phyloP scores from a whole-genome alignment of 2,888 invertebrate genomes.

The Scaptomyza parva region DNA sequence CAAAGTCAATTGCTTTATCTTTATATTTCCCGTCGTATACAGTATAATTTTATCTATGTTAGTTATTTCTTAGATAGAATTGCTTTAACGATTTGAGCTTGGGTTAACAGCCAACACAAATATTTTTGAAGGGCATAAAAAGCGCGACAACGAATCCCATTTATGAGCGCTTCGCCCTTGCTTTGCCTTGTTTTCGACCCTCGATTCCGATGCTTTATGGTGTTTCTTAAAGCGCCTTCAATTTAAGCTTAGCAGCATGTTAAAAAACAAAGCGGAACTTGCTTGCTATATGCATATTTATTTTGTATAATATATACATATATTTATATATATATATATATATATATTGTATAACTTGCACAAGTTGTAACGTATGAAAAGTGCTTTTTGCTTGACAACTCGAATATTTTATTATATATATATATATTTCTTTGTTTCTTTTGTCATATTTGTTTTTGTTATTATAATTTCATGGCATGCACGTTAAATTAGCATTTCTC shows the following conservation, averaged over 20 bases:
- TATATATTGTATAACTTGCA: constrained; percentile 2
- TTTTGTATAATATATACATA: constrained; percentile 5
- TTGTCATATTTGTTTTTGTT: constrained; percentile 4
- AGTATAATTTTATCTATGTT: background rate
- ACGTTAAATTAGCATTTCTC: constrained; percentile 37
- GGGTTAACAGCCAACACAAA: constrained; percentile 12
- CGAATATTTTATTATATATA: constrained; percentile 33
- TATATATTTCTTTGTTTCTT: constrained; percentile 3
- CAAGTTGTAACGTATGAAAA: background rate
- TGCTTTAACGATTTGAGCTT: constrained; percentile 28
- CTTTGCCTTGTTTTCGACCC: background rate
- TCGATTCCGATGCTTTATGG: constrained; percentile 23
- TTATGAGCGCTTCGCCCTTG: constrained; percentile 17
- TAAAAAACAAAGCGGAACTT: constrained; percentile 7
- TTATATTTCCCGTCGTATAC: background rate
- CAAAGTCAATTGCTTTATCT: constrained; percentile 23
- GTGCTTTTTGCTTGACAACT: constrained; percentile 39
- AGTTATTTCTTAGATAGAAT: constrained; percentile 35
- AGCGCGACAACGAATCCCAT: constrained; percentile 37
- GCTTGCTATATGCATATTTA: constrained; percentile 7
- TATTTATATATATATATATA: background rate
- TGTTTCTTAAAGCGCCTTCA: constrained; percentile 25
- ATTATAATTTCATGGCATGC: constrained; percentile 39
- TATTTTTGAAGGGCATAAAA: constrained; percentile 27
- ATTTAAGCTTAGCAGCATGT: constrained; percentile 5